phyloP scores from a whole-genome alignment of 1,140 invertebrate genomes.

The Pseudomyrmex flavicornis region DNA sequence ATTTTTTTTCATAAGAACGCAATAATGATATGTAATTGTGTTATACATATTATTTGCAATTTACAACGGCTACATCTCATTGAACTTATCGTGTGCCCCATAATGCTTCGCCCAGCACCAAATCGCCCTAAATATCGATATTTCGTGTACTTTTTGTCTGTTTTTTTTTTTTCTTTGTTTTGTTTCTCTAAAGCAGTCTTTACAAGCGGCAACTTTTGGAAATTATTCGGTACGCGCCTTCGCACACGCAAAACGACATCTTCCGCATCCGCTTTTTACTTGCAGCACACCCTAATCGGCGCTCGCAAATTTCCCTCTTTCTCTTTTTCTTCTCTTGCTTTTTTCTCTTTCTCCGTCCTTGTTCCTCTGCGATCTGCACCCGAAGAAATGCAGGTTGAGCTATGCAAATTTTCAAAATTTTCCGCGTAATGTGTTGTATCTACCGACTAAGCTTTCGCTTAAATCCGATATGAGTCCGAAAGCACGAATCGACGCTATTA shows the following conservation, averaged over 20 bases:
- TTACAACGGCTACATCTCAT: not conserved
- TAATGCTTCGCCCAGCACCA: constrained; percentile 75
- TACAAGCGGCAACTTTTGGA: constrained; percentile 75
- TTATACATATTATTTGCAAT: constrained; percentile 15
- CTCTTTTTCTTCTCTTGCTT: not conserved
- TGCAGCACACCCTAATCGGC: not conserved
- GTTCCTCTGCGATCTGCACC: constrained; percentile 26
- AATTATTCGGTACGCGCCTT: constrained; percentile 60
- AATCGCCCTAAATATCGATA: constrained; percentile 42
- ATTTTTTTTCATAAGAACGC: too few relatives aligned
- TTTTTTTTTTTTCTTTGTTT: constrained; percentile 42
- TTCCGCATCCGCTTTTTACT: constrained; percentile 14
- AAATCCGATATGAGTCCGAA: constrained; percentile 38
- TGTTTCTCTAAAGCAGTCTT: constrained; percentile 80
- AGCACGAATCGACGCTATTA: constrained; percentile 27
- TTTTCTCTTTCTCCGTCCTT: constrained; percentile 11
- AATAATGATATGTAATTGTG: not conserved
- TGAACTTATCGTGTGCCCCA: constrained; percentile 33
- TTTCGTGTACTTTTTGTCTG: constrained; percentile 59
- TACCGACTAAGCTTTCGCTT: constrained; percentile 43
- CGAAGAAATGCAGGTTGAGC: constrained; percentile 56
- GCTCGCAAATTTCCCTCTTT: constrained; percentile 19
- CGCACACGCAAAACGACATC: constrained; percentile 10
- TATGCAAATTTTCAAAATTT: constrained; percentile 72
- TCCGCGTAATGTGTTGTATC: constrained; percentile 48